phyloP scores from a whole-genome alignment of 2,888 invertebrate genomes.

The Andrena haemorrhoa region DNA sequence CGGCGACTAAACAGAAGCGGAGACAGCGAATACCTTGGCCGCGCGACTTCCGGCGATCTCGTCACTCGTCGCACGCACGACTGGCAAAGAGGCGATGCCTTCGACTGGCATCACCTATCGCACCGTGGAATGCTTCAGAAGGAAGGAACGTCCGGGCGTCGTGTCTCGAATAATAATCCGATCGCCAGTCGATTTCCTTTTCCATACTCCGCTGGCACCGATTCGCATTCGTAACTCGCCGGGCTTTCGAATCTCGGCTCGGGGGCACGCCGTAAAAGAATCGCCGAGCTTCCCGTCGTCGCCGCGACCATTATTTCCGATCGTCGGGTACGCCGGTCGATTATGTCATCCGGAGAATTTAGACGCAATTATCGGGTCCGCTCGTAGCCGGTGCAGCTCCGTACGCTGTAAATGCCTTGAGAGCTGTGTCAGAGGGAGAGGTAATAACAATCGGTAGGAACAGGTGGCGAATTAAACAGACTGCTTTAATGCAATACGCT shows the following conservation, averaged over 20 bases:
- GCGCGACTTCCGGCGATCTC: conserved; percentile 47
- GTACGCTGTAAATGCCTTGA: no score
- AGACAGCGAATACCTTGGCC: conserved; percentile 17
- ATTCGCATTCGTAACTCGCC: conserved; percentile 66
- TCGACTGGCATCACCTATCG: conserved; percentile 79
- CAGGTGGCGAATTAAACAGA: no score
- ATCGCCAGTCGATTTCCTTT: conserved; percentile 80
- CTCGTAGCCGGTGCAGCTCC: background rate
- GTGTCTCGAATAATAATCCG: conserved; percentile 82
- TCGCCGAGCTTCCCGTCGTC: conserved; percentile 44
- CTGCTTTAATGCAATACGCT: no score
- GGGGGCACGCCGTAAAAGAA: conserved; percentile 54
- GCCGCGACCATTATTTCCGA: background rate
- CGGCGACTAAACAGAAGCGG: background rate
- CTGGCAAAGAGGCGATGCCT: conserved; percentile 78
- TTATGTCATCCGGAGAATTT: conserved; percentile 44
- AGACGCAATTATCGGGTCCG: background rate
- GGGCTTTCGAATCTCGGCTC: conserved; percentile 66
- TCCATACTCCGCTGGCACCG: conserved; percentile 58
- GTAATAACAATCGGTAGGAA: no score
- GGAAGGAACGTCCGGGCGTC: conserved; percentile 82
- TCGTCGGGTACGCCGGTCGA: background rate
- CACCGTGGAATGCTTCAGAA: conserved; percentile 82
- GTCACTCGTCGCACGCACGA: conserved; percentile 70
- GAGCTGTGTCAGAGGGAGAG: no score